Conservation (phyloP, 1,140 invertebrate genomes). For the Trichonephila clavipes region DNA sequence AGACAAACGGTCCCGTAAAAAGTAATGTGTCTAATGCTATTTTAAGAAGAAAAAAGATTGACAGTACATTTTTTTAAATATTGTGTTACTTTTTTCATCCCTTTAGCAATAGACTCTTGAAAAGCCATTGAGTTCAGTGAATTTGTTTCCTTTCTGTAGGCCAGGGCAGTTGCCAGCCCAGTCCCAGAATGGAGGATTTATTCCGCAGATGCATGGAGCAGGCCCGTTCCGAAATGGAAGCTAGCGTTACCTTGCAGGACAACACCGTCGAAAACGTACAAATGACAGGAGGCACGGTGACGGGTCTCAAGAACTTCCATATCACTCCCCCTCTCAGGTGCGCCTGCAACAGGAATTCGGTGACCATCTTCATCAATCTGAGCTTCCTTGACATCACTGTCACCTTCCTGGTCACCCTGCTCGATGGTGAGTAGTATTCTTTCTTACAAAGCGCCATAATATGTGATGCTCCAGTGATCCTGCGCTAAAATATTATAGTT, state of each 20-base stretch:
- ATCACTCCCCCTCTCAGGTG: not conserved
- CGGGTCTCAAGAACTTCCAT: not conserved
- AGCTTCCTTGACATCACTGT: slow-evolving; percentile 43
- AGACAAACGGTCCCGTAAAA: too few species aligned
- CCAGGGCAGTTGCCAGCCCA: not conserved
- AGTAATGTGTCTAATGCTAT: too few species aligned
- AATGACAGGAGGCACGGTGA: not conserved
- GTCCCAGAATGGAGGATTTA: not conserved
- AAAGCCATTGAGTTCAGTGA: too few species aligned
- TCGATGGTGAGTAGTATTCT: slow-evolving; percentile 27
- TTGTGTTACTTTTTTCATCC: too few species aligned
- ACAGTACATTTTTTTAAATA: too few species aligned
- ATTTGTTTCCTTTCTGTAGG: too few species aligned
- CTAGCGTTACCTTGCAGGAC: not conserved
- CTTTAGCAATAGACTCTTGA: too few species aligned
- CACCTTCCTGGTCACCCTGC: slow-evolving; percentile 13
- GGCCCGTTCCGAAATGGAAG: not conserved
- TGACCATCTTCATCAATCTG: slow-evolving; percentile 6
- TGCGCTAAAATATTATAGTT: too few species aligned
- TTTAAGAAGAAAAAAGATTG: too few species aligned
- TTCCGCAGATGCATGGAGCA: slow-evolving; percentile 12
- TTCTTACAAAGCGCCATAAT: too few species aligned
- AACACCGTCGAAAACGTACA: not conserved
- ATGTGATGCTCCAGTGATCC: too few species aligned
- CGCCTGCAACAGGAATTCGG: not conserved